A percentile compares a stretch with the other conserved stretches of the same genome.
Conservation (phyloP, 1,140 invertebrate genomes). For the Heterodera schachtii region DNA sequence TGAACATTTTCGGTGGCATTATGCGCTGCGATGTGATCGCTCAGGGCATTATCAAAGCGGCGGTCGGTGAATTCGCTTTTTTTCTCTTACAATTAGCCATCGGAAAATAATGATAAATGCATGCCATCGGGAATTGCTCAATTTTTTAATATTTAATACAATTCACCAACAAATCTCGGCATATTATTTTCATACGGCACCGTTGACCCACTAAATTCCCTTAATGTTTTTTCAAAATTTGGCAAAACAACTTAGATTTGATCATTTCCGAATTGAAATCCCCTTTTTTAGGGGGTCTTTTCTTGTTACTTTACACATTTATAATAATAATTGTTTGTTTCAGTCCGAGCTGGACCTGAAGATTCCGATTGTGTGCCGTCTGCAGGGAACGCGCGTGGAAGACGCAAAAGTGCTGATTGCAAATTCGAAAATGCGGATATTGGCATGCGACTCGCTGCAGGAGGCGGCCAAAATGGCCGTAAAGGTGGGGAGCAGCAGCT, state of each 20-base stretch:
- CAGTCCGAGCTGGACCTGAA: conserved; percentile 80
- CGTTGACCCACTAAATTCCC: no score
- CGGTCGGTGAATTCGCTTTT: conserved; percentile 60
- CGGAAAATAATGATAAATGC: no score
- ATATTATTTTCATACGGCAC: no score
- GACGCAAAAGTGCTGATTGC: conserved; percentile 54
- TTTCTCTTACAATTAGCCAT: not conserved
- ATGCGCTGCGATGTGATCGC: conserved; percentile 96
- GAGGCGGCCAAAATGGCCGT: conserved; percentile 60
- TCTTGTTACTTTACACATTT: not conserved
- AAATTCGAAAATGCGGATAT: conserved; percentile 51
- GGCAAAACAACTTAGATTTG: no score
- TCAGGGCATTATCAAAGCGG: conserved; percentile 86
- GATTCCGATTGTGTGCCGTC: conserved; percentile 84
- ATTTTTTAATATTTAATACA: no score
- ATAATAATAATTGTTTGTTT: not conserved
- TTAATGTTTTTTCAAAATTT: no score
- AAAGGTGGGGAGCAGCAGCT: conserved; percentile 33
- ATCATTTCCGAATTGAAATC: not conserved
- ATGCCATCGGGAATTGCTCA: no score
- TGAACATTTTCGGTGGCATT: conserved; percentile 79
- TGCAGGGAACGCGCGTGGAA: conserved; percentile 47
- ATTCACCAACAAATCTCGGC: no score
- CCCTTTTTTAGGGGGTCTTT: not conserved
- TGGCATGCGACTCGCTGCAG: conserved; percentile 60